A percentile compares a stretch with the other conserved stretches of the same genome.
phyloP scores from a whole-genome alignment of 2,797 vertebrate genomes.

The Aulostomus chinensis region DNA sequence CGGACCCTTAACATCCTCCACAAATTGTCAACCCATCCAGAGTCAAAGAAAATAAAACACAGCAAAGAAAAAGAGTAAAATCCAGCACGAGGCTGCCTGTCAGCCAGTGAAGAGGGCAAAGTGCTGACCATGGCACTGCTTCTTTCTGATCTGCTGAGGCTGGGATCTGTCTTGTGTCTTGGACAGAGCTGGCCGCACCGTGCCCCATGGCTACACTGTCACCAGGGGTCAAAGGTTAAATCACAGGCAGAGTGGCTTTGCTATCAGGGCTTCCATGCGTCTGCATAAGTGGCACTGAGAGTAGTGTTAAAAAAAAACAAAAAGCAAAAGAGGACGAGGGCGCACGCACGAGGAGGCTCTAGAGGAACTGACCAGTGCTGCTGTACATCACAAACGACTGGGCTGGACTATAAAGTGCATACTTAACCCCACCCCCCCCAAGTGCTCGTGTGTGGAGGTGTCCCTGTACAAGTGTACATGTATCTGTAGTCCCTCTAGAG shows the following conservation, averaged over 20 bases:
- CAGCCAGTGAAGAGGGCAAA: constrained; percentile 31
- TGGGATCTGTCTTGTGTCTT: constrained; percentile 17
- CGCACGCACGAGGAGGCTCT: constrained; percentile 55
- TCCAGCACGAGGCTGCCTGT: constrained; percentile 53
- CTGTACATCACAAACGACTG: constrained; percentile 51
- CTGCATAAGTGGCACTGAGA: constrained; percentile 64
- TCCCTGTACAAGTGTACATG: constrained; percentile 50
- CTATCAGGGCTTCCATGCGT: constrained; percentile 35
- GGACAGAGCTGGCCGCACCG: constrained; percentile 22
- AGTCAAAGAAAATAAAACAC: constrained; percentile 54
- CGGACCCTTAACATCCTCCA: constrained; percentile 49
- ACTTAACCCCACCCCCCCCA: constrained; percentile 55
- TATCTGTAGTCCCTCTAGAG: constrained; percentile 63
- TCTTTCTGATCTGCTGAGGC: constrained; percentile 33
- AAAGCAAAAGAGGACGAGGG: constrained; percentile 44
- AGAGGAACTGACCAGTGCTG: constrained; percentile 63
- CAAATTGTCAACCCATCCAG: constrained; percentile 31
- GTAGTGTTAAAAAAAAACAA: constrained; percentile 51
- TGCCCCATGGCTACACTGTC: constrained; percentile 22
- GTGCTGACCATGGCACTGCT: constrained; percentile 53
- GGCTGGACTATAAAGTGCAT: constrained; percentile 79
- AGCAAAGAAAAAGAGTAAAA: constrained; percentile 43
- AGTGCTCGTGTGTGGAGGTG: constrained; percentile 55
- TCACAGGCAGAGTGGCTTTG: constrained; percentile 51
- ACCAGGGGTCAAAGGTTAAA: constrained; percentile 46